Conservation (phyloP, 2,888 invertebrate genomes). For the Lordiphosa andalusiaca region DNA sequence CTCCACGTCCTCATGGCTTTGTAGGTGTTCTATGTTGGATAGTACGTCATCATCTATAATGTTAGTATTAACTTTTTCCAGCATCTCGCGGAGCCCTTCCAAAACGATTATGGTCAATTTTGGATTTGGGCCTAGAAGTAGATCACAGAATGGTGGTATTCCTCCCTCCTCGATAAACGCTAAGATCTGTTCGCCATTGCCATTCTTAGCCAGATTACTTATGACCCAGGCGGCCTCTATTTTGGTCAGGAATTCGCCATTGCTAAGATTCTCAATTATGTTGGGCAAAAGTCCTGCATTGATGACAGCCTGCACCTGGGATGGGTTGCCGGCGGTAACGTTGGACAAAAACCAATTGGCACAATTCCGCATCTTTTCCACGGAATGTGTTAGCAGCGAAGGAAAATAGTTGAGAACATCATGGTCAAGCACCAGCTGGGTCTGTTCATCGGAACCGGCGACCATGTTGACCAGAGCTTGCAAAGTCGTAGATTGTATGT, state of each 20-base stretch:
- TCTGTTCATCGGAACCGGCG: conserved; percentile 99
- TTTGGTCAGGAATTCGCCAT: conserved; percentile 98
- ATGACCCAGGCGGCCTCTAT: conserved; percentile 99
- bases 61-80: conserved; percentile 96
- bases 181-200: conserved; percentile 94
- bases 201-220: conserved; percentile 98
- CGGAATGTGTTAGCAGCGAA: conserved; percentile 93
- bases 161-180: conserved; percentile 94
- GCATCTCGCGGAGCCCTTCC: conserved; percentile 98
- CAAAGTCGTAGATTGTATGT: conserved; percentile 96
- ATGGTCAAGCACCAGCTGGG: conserved; percentile 97
- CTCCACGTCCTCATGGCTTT: conserved; percentile 98
- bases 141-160: conserved; percentile 96
- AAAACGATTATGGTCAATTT: conserved; percentile 95
- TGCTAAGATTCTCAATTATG: conserved; percentile 94
- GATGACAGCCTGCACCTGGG: conserved; percentile 97
- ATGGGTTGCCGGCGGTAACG: conserved; percentile 98
- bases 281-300: conserved; percentile 95
- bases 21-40: conserved; percentile 97
- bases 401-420: conserved; percentile 97
- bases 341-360: conserved; percentile 99
- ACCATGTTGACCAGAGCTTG: conserved; percentile 99
- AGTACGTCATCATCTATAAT: conserved; percentile 93
- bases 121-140: conserved; percentile 96
- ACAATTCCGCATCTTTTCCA: conserved; percentile 99